phyloP scores from a whole-genome alignment of 2,888 invertebrate species.

The Pyrochroa serraticornis region DNA sequence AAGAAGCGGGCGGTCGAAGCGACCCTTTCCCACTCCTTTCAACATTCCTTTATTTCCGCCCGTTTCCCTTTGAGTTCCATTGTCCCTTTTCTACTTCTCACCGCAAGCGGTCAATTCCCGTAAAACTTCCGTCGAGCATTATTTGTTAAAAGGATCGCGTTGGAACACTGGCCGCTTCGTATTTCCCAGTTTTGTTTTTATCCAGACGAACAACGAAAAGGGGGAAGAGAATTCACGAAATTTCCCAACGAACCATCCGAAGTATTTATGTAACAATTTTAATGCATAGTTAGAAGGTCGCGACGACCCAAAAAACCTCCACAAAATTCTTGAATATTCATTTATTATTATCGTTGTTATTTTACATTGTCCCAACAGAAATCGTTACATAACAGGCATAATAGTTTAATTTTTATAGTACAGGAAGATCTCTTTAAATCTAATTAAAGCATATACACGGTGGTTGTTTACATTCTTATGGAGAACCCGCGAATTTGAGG shows the following conservation, averaged over 20 bases:
- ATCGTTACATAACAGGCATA: conserved; percentile 27
- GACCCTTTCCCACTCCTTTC: background rate
- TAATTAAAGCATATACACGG: conserved; percentile 38
- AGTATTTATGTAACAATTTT: conserved; percentile 30
- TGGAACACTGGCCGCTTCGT: conserved; percentile 25
- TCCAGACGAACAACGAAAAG: conserved; percentile 16
- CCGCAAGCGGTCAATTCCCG: conserved; percentile 53
- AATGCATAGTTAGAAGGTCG: conserved; percentile 28
- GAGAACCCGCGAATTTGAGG: too few species aligned
- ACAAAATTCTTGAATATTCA: conserved; percentile 25
- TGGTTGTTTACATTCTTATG: conserved; percentile 6
- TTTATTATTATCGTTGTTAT: conserved; percentile 28
- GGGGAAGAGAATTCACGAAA: conserved; percentile 24
- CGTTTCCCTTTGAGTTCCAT: conserved; percentile 38
- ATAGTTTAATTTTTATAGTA: background rate
- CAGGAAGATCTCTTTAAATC: background rate
- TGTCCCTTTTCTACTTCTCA: conserved; percentile 42
- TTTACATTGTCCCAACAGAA: conserved; percentile 29
- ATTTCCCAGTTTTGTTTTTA: conserved; percentile 21
- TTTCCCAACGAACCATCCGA: conserved; percentile 28
- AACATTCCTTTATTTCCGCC: conserved; percentile 24
- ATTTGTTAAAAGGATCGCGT: conserved; percentile 47
- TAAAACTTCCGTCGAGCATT: conserved; percentile 50
- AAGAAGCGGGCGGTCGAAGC: too few species aligned
- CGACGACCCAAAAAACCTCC: conserved; percentile 8